Percentiles rank a stretch among this genome's conserved stretches.
Conservation (phyloP, 2,113 vertebrate species). For the Beaufortia kweichowensis region DNA sequence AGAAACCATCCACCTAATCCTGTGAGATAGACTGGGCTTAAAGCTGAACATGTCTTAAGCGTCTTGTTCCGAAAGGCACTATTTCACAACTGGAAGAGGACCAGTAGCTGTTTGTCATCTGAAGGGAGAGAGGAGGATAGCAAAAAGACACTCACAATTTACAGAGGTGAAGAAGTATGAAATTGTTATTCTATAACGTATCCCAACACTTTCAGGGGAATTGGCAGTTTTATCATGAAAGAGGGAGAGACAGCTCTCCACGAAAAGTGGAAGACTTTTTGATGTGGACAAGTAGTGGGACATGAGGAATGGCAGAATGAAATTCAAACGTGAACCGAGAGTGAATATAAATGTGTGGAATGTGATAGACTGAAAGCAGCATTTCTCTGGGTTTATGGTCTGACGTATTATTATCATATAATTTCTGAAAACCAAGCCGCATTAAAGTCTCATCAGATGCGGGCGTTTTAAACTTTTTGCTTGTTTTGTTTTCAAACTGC, state of each 20-base stretch:
- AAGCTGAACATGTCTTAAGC: neutral
- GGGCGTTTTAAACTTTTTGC: no score
- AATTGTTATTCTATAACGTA: conserved; percentile 22
- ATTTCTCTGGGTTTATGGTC: no score
- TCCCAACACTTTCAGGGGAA: conserved; percentile 4
- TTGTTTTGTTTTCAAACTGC: no score
- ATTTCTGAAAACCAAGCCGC: neutral
- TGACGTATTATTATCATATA: no score
- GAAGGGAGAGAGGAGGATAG: neutral
- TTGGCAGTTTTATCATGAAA: conserved; percentile 3
- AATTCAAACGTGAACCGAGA: no score
- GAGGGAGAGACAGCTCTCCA: neutral
- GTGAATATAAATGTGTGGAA: no score
- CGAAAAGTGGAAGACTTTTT: neutral
- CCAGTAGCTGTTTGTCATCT: conserved; percentile 19
- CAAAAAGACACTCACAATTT: neutral
- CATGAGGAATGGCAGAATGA: neutral
- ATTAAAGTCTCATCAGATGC: no score
- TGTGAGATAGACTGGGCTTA: conserved; percentile 23
- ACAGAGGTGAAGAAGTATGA: neutral
- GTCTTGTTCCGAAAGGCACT: conserved; percentile 7
- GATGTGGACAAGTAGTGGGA: neutral
- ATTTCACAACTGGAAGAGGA: conserved; percentile 13
- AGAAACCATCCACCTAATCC: conserved; percentile 21
- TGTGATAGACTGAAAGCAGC: no score